Base-by-base conservation (phyloP, 2,113 vertebrate genomes). In the Lanius collurio region DNA sequence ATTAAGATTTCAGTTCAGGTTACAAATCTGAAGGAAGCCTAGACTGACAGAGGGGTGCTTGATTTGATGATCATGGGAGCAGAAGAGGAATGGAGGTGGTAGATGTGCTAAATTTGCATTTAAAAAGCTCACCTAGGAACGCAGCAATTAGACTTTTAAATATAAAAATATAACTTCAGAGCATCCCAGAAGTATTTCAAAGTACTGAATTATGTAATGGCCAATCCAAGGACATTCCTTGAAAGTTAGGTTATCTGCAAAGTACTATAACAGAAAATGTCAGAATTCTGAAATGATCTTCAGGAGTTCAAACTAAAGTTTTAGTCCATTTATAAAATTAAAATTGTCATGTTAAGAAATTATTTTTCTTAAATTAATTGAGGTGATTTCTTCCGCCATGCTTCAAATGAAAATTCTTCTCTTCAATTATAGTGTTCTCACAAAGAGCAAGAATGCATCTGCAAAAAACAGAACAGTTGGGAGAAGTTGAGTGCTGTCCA, bases 51-150 rank as follows among this genome's bases (percentile, higher is more conserved):
- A 95, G 57, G 79, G 67, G 78, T 93, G 75, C 85, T 94, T 94
- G 89, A 93, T 95, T 93, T 96, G 93, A 93, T 93, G 94, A 93
- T 95, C 91, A 94, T 62, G 75, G 87, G 76, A 97, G 82, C 78
- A 95, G 92, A 86, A 97, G 78, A 90, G 82, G 78, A 95, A 94
- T 89, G 87, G 75, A 95, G 42, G 87, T 96, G 50, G 89, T 90
- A 90, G 94, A 95, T 95, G 87, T 95, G 90, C 47, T 83, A 87
- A 93, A 95, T 96, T 96, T 97, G 89, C 95, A 96, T 97, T 94
- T 97, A 84, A 95, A 97, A 97, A 93, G 89, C 95, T 95, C 95
- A 97, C 93, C 84, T 94, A 96, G 95, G 94, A 96, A 95, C 91
- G 73, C 83, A 82, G 81, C 84, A 95, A 89, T 96, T 95, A 97